These are phyloP conservation scores for Acanthosepion pharaonis DNA, from an alignment of 2,888 invertebrate genomes.

Conservation along the genomic window DNA sequence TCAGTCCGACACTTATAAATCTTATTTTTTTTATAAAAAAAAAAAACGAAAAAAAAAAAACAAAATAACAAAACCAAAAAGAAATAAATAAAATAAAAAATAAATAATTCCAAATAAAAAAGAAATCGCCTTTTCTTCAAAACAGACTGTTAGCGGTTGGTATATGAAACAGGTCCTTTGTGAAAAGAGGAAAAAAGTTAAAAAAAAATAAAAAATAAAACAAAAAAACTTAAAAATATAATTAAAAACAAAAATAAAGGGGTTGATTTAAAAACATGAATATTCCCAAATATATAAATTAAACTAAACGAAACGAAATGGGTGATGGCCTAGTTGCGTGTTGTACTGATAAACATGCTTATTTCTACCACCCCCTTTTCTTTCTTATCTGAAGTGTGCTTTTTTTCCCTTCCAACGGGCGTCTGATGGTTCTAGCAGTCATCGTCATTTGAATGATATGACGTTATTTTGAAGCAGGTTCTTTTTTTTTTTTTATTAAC, in stretches of 20 bases:
- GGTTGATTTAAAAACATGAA: background rate
- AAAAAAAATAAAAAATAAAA: too few species aligned
- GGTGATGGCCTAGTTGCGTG: background rate
- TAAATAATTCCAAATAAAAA: too few species aligned
- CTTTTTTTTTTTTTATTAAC: background rate
- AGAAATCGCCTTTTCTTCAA: too few species aligned
- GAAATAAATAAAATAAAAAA: too few species aligned
- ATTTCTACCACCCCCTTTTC: background rate
- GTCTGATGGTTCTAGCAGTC: background rate
- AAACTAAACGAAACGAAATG: slow-evolving; percentile 33
- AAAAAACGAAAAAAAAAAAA: too few species aligned
- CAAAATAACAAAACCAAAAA: too few species aligned
- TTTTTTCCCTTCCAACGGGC: background rate
- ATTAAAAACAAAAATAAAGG: background rate
- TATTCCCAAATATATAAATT: background rate
- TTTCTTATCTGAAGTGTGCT: slow-evolving; percentile 6
- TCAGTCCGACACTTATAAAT: background rate
- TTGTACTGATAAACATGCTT: slow-evolving; percentile 16
- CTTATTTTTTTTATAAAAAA: background rate
- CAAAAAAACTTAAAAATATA: too few species aligned
- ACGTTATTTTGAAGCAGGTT: background rate
- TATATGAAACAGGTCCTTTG: too few species aligned
- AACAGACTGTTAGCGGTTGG: too few species aligned
- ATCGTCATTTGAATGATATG: background rate
- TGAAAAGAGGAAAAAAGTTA: too few species aligned